Conservation (phyloP, 35 echinoderm and acorn worm genomes). For the Heliocidaris tuberculata region DNA sequence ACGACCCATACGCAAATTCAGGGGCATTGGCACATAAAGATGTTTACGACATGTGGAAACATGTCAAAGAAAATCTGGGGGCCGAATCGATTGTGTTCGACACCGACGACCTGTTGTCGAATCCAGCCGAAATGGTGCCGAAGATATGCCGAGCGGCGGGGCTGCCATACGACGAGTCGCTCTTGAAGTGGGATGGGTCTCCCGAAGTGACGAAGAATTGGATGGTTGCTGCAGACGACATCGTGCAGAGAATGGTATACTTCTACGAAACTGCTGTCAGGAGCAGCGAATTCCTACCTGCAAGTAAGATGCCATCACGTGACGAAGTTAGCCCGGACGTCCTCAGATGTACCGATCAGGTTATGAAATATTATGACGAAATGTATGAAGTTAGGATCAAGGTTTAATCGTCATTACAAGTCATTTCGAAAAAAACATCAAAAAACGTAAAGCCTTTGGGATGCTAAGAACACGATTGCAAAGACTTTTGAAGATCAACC, state of each 20-base stretch:
- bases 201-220: neutral
- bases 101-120: slow-evolving; percentile 56
- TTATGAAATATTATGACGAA: slow-evolving; percentile 15
- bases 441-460: neutral
- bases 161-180: slow-evolving; percentile 43
- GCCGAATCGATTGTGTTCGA: slow-evolving; percentile 54
- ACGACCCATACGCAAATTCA: neutral
- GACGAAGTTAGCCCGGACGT: slow-evolving; percentile 13
- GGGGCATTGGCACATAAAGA: neutral
- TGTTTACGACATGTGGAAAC: slow-evolving; percentile 47
- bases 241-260: neutral
- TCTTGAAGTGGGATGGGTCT: slow-evolving; percentile 55
- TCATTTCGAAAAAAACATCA: neutral
- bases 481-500: no score
- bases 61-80: slow-evolving; percentile 37
- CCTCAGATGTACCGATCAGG: neutral
- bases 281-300: neutral
- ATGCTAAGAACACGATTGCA: no score
- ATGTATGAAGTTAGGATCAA: neutral
- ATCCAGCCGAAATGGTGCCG: slow-evolving; percentile 51
- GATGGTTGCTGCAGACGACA: neutral
- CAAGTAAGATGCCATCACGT: neutral
- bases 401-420: neutral
- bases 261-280: slow-evolving; percentile 4
- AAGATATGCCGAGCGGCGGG: slow-evolving; percentile 42